A percentile compares a stretch with the other conserved stretches of the same genome.
Evolutionary conservation across 2,888 invertebrate genomes (phyloP).

Genomic region (Rotaria magnacalcarata): DNA sequence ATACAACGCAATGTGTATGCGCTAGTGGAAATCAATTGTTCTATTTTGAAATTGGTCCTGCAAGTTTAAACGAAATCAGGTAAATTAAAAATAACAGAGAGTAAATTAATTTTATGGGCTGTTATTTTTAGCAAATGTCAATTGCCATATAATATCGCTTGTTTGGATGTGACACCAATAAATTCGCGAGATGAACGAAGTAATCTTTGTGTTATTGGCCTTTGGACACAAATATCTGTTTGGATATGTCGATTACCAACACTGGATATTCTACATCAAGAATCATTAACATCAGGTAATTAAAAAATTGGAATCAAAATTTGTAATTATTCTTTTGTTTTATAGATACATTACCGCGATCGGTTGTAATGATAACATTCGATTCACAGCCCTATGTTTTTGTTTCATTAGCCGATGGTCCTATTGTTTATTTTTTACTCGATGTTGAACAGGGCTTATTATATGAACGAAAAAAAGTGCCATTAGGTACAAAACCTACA

Average conservation of each 20-base stretch:
- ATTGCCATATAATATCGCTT: slow-evolving; percentile 78
- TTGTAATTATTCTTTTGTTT: slow-evolving; percentile 49
- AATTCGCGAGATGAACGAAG: slow-evolving; percentile 63
- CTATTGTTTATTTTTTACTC: slow-evolving; percentile 88
- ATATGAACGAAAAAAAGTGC: slow-evolving; percentile 85
- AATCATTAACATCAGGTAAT: background rate
- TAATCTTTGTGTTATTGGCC: slow-evolving; percentile 78
- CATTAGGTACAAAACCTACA: slow-evolving; percentile 92
- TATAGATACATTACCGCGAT: slow-evolving; percentile 87
- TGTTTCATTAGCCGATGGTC: slow-evolving; percentile 87
- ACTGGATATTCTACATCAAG: slow-evolving; percentile 61
- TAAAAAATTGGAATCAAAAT: no score
- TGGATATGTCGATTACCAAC: slow-evolving; percentile 76
- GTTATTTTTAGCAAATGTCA: background rate
- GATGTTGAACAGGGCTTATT: slow-evolving; percentile 63
- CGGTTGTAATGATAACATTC: slow-evolving; percentile 85
- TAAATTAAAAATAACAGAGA: slow-evolving; percentile 40
- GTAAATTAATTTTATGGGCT: no score
- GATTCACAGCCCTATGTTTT: slow-evolving; percentile 71
- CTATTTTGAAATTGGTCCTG: slow-evolving; percentile 70
- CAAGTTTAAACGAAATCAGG: slow-evolving; percentile 59
- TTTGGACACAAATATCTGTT: slow-evolving; percentile 95
- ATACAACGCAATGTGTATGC: slow-evolving; percentile 70
- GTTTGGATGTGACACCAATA: slow-evolving; percentile 81
- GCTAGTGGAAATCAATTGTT: slow-evolving; percentile 80